Percentiles rank a stretch among this genome's conserved stretches.
phyloP scores from a whole-genome alignment of 53 echinoderm and acorn worm genomes.

The Hippasteria phrygiana region DNA sequence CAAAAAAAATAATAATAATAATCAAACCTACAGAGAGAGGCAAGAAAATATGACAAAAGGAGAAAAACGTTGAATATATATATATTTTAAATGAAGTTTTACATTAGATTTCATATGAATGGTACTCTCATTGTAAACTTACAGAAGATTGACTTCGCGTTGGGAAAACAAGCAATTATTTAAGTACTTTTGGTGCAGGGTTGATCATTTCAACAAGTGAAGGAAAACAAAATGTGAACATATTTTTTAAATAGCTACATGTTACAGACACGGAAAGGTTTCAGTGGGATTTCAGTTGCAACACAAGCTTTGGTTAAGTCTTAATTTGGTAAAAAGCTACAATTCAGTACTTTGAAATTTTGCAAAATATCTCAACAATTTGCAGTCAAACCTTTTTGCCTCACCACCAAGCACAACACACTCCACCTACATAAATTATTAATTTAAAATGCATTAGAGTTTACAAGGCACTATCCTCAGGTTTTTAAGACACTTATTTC shows the following conservation, averaged over 20 bases:
- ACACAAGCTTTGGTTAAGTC: not conserved
- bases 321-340: not conserved
- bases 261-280: not conserved
- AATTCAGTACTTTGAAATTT: not conserved
- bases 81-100: not conserved
- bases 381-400: not conserved
- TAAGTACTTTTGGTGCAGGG: not conserved
- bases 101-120: conserved; percentile 23
- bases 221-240: not conserved
- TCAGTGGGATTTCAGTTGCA: not conserved
- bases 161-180: not conserved
- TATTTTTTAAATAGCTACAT: not conserved
- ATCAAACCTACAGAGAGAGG: too few relatives aligned
- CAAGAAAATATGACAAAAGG: too few relatives aligned
- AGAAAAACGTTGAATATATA: not conserved
- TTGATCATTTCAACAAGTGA: not conserved
- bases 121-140: not conserved
- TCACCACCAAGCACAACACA: not conserved
- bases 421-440: not conserved
- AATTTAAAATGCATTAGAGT: not conserved
- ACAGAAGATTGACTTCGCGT: not conserved
- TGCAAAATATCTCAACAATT: not conserved
- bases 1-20: too few relatives aligned
- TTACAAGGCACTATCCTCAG: not conserved
- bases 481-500: not conserved